Conservation (phyloP, 1,140 invertebrate genomes). For the Sycophila sp. region DNA sequence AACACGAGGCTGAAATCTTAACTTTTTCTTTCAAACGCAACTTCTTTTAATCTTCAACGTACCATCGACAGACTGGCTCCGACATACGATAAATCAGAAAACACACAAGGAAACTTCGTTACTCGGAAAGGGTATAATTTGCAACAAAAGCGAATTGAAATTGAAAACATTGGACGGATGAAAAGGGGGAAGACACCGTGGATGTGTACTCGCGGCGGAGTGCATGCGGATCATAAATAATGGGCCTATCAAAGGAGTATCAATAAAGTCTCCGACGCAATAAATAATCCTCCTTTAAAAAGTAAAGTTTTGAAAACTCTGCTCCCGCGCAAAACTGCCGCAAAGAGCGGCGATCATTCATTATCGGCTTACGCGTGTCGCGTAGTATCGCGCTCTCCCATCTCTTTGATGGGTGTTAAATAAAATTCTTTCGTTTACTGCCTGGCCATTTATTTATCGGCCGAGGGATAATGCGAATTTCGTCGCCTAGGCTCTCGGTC, state of each 20-base stretch:
- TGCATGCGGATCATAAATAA: conserved; percentile 10
- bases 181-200: no score
- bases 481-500: not conserved
- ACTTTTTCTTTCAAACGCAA: no score
- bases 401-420: not conserved
- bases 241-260: not conserved
- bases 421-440: not conserved
- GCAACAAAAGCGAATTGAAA: no score
- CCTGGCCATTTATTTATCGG: not conserved
- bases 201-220: no score
- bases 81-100: no score
- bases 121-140: no score
- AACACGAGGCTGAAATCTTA: no score
- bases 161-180: no score
- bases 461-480: not conserved
- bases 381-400: not conserved
- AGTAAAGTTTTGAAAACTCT: no score
- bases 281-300: conserved; percentile 7
- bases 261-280: not conserved
- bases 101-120: no score
- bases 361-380: not conserved
- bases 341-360: not conserved
- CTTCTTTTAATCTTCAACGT: not conserved
- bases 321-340: not conserved
- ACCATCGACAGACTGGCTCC: no score